Evolutionary conservation across 2,113 vertebrate species (phyloP), one percentile per base, ranked within the genome.

Genomic region (Psittacara wagleri): DNA sequence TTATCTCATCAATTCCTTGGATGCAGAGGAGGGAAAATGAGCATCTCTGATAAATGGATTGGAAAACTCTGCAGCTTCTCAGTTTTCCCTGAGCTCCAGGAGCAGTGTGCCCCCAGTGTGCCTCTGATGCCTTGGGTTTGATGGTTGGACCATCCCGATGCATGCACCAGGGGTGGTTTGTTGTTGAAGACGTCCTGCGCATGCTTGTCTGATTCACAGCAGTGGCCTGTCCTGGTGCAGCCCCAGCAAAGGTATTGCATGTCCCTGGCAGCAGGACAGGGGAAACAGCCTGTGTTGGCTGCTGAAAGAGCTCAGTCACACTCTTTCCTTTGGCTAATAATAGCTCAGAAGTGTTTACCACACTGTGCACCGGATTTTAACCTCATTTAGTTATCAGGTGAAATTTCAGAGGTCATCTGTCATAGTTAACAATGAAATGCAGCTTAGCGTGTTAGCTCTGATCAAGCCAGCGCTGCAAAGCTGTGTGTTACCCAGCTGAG

Each of bases 101-200:
- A 28, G 39, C 4, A 1, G 7, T 3, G 17, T 46, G 66, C 17
- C 51, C 79, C 19, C 39, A 0, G 0, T 0, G 11, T 27, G 4
- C 67, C 67, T 7, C 64, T 12, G 2, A 1, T 1, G 10, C 57
- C 29, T 11, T 0, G 39, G 2, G 8, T 33, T 14, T 2, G n/a
- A 2, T 19, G 35, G 67, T 14, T 20, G 6, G 28, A 17, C 31
- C 33, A 2, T 23, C 59, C 22, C 13, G 4, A 9, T 7, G 43
- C 78, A 27, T 35, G 59, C 17, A 1, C 72, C 20, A 4, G 2
- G 12, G 41, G 44, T 4, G 10, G 20, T 31, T 29, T 78, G 82
- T 46, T 59, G 77, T 24, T 52, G 72, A 29, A 13, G 28, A 12
- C 7, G 1, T 17, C 64, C 93, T 43, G 46, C 66, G 9, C 61